Percentiles rank a stretch among this genome's conserved stretches.
phyloP scores from a whole-genome alignment of 2,888 invertebrate species.

The Chrysomela aeneicollis region DNA sequence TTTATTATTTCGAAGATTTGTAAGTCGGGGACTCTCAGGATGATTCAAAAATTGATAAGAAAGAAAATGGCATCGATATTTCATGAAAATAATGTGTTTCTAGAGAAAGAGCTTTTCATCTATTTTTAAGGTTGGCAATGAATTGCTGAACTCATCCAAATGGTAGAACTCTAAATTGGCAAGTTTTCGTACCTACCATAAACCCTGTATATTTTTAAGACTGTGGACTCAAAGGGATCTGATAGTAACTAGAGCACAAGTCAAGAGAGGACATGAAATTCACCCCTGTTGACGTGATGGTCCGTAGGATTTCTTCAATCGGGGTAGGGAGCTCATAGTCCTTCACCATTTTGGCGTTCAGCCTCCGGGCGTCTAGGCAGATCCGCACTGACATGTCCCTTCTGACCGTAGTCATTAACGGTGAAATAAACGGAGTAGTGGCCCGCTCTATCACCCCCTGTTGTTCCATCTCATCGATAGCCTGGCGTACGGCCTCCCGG shows the following conservation, averaged over 20 bases:
- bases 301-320: neutral
- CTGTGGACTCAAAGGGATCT: constrained; percentile 33
- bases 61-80: no score
- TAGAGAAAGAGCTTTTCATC: no score
- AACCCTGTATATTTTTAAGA: constrained; percentile 40
- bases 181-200: constrained; percentile 32
- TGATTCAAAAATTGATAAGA: no score
- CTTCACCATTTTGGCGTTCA: constrained; percentile 22
- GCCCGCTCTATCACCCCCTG: constrained; percentile 10
- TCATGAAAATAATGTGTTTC: no score
- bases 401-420: constrained; percentile 12
- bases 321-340: neutral
- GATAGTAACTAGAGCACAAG: constrained; percentile 44
- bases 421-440: neutral
- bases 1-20: no score
- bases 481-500: constrained; percentile 6
- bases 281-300: neutral
- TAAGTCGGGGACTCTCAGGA: no score
- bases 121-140: no score
- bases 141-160: no score
- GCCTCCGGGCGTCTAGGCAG: constrained; percentile 23
- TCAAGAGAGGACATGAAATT: constrained; percentile 38
- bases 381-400: constrained; percentile 9
- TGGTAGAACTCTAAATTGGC: constrained; percentile 38
- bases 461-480: neutral